phyloP scores from a whole-genome alignment of 2,888 invertebrate species.

The Luperina nickerlii region DNA sequence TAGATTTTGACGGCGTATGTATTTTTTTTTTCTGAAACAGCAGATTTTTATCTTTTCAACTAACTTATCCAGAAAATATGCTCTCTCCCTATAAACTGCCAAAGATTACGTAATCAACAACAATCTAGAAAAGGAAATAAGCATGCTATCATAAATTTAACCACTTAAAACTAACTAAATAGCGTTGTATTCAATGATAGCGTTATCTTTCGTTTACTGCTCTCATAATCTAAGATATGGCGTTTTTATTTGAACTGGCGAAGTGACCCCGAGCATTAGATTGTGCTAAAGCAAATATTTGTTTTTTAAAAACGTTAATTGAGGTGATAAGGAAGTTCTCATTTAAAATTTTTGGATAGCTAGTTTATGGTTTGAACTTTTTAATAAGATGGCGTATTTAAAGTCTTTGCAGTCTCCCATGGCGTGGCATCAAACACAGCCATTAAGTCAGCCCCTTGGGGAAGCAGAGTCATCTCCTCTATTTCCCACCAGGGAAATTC shows the following conservation, averaged over 20 bases:
- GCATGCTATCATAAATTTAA: slow-evolving; percentile 64
- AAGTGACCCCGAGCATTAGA: slow-evolving; percentile 76
- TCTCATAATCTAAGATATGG: slow-evolving; percentile 82
- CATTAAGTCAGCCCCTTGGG: too few relatives aligned
- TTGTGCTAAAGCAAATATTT: slow-evolving; percentile 63
- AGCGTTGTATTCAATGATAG: slow-evolving; percentile 75
- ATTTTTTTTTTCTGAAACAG: too few relatives aligned
- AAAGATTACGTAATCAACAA: slow-evolving; percentile 14
- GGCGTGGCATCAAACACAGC: too few relatives aligned
- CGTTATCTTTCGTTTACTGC: slow-evolving; percentile 78
- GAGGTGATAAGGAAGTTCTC: slow-evolving; percentile 37
- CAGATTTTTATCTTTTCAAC: background rate
- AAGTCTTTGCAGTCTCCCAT: background rate
- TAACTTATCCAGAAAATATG: background rate
- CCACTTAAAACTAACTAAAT: slow-evolving; percentile 76
- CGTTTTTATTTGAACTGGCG: slow-evolving; percentile 78
- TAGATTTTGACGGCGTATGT: too few relatives aligned
- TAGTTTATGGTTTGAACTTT: slow-evolving; percentile 1
- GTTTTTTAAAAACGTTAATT: slow-evolving; percentile 67
- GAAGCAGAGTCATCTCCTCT: too few relatives aligned
- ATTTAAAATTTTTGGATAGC: slow-evolving; percentile 5
- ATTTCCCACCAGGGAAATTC: too few relatives aligned
- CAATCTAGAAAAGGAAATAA: slow-evolving; percentile 67
- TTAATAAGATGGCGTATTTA: background rate
- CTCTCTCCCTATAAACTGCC: background rate